Evolutionary conservation across 2,888 invertebrate genomes (phyloP).

Genomic region (Neria commutata): DNA sequence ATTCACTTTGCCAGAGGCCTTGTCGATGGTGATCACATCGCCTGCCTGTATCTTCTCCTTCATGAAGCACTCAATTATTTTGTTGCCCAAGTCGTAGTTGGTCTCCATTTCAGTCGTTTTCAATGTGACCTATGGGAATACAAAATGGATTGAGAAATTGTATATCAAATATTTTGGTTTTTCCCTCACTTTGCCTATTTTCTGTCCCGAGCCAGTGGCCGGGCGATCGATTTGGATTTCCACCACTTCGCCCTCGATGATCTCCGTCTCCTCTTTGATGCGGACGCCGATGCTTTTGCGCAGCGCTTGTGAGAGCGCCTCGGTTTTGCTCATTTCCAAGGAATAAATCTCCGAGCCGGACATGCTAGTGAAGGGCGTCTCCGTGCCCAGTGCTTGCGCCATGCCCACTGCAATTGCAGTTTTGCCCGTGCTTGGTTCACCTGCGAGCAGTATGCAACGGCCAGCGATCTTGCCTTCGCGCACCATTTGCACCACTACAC

Average conservation of each 20-base stretch:
- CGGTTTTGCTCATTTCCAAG: conserved; percentile 98
- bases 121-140: conserved; percentile 70
- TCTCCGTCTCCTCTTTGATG: conserved; percentile 97
- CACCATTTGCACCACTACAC: conserved; percentile 96
- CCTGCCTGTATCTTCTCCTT: conserved; percentile 96
- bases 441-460: conserved; percentile 90
- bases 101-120: conserved; percentile 99
- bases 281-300: conserved; percentile 97
- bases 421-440: conserved; percentile 97
- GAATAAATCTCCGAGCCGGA: conserved; percentile 99
- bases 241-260: conserved; percentile 98
- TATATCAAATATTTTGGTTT: background rate
- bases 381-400: conserved; percentile 88
- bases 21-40: conserved; percentile 98
- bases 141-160: background rate
- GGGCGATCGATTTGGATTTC: conserved; percentile 96
- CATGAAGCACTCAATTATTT: conserved; percentile 95
- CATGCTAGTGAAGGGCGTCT: conserved; percentile 98
- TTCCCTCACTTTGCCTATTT: conserved; percentile 74
- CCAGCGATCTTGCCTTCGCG: conserved; percentile 98
- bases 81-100: conserved; percentile 96
- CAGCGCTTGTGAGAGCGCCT: conserved; percentile 95
- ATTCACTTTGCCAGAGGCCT: conserved; percentile 94
- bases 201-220: conserved; percentile 80
- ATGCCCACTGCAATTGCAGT: conserved; percentile 98